Evolutionary conservation across 2,888 invertebrate genomes (phyloP), one percentile per base, ranked within the genome.

Genomic region (Agapetus fuscipes): DNA sequence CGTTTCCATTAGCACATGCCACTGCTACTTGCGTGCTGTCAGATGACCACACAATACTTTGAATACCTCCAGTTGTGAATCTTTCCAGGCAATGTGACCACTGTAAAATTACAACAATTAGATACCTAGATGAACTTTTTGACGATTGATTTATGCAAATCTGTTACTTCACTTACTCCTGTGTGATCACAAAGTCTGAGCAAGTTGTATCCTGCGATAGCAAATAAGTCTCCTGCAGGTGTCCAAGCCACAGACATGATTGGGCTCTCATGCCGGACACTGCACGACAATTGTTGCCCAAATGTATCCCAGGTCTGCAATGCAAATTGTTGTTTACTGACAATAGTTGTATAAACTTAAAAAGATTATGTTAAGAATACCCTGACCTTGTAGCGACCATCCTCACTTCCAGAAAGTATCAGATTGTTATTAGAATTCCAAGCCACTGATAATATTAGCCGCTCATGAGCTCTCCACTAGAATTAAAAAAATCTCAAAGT

Each of bases 391-490:
- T 84, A 86, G 50, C 75, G 76, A 48, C 91, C 91, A 62, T 99
- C 98, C 67, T 98, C 96, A 34, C 93, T 91, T 0, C 97, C 97
- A 3, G 97, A 95, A 10, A 93, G 80, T 16, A 99, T 80, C 5
- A 95, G 70, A 49, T 89, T 85, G 50, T 91, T 89, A 49, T 85
- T 84, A 0, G 87, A 80, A 60, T 96, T 97, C 98, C 98, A 99
- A 51, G 91, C 86, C 1, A 91, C 74, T 49, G 90, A 85, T 41
- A 97, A 66, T 41, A 98, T 83, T 2, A 96, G 66, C 2, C 89
- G 91, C 51, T 97, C 96, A 54, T 99, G 98, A 3, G 91, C 98
- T 58, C 86, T 85, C 95, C 96, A 96, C 86, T 93, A 59, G 30
- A 70, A 66, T 43, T 29, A 34, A 43, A 37, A 14, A 35, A 38